Evolutionary conservation across 2,113 vertebrate species (phyloP).

Genomic region (Calyptommatus sinebrachiatus): DNA sequence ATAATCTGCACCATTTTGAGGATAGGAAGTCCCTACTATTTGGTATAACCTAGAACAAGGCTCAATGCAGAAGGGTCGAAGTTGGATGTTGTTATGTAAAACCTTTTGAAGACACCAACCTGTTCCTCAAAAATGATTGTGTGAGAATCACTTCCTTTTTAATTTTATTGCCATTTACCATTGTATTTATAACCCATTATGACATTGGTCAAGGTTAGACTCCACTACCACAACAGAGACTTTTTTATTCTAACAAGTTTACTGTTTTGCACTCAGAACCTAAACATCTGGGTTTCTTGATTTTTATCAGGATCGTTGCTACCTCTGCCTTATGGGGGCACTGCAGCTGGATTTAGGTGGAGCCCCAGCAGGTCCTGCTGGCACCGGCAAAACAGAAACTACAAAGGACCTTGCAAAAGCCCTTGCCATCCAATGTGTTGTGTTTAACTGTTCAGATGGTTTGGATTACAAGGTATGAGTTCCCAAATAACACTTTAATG

Average conservation of each 20-base stretch:
- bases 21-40: too few relatives aligned
- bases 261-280: neutral
- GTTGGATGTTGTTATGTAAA: neutral
- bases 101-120: neutral
- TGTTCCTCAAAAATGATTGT: too few relatives aligned
- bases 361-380: slow-evolving; percentile 85
- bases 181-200: too few relatives aligned
- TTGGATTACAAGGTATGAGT: slow-evolving; percentile 84
- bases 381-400: slow-evolving; percentile 88
- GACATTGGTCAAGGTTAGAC: neutral
- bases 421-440: slow-evolving; percentile 87
- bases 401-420: slow-evolving; percentile 88
- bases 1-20: too few relatives aligned
- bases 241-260: neutral
- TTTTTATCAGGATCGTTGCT: slow-evolving; percentile 26
- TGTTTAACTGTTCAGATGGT: slow-evolving; percentile 90
- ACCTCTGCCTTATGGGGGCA: slow-evolving; percentile 74
- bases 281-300: neutral
- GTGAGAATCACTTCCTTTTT: too few relatives aligned
- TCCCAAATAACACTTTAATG: neutral
- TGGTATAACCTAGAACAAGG: too few relatives aligned
- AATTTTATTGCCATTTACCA: too few relatives aligned
- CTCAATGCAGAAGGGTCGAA: too few relatives aligned
- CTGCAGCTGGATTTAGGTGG: slow-evolving; percentile 87
- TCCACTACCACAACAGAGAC: neutral